Evolutionary conservation across 2,888 invertebrate species (phyloP), one percentile per base, ranked within the genome.

Genomic region (Cheilosia vulpina): DNA sequence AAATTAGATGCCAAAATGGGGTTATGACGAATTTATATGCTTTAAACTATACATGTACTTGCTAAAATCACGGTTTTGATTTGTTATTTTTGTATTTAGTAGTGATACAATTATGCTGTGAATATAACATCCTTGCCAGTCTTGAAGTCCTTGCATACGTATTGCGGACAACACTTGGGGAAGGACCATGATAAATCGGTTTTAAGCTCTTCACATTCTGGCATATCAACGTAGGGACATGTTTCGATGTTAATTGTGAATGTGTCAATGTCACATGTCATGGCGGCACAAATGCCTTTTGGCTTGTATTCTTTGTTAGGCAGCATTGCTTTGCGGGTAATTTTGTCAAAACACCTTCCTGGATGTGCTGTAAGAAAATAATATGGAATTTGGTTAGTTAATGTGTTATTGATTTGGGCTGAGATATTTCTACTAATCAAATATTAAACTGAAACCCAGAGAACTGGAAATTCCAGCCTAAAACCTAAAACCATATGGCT

Each of bases 81-180:
- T 65, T 62, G n/a, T 73, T 52, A 41, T 75, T 15, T 62, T 43
- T 52, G 11, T 63, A 34, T 19, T 11, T 62, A 13, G 17, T 41
- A 31, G 11, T 41, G 41, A 38, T 11, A n/a, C 2, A 58, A 50
- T 77, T 91, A 91, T 87, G 89, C 87, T 69, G 91, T 90, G 82
- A 91, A 88, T 47, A 91, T 88, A 34, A 92, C 88, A 80, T 91
- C 90, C 82, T 92, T 90, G 89, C 92, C 92, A 69, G 91, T 91
- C 87, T 91, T 91, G 43, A 91, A 91, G 87, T 92, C 92, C 69
- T 88, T 89, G 81, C 92, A 92, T 79, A 91, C 89, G 87, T 90
- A 92, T 87, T 91, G 91, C 43, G 92, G 91, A 88, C 92, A 92
- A 66, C 92, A 92, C 85, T 92, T 92, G 87, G 92, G 92, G 88